Base-by-base conservation (phyloP, 1,140 invertebrate species). In the Caerostris extrusa region DNA sequence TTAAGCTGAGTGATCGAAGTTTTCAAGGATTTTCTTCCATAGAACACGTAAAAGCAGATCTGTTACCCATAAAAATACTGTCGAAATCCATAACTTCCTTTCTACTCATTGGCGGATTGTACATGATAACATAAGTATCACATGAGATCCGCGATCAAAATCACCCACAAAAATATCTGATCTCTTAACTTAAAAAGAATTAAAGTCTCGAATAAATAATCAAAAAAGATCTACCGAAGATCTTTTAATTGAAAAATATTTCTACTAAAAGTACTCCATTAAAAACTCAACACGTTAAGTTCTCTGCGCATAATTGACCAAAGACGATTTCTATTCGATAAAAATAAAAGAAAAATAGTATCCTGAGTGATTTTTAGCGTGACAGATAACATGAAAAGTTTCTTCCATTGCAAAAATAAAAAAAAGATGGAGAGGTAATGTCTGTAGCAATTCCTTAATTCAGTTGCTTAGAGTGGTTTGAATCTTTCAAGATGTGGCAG, bases 401-500 rank as follows among this genome's bases (percentile, higher is more conserved):
- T 19, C 3, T 57, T 34, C 61, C 14, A 19, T 2, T 3, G 12
- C 2, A n/a, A n/a, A n/a, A n/a, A n/a, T n/a, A n/a, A n/a, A n/a
- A 53, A 61, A 12, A n/a, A 34, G 7, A 60, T 50, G 50, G 3
- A 19, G 10, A 7, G 5, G 19, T 34, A 61, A 14, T 83, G 14
- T 7, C 3, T 57, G 81, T n/a, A 57, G 17, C 5, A 14, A 34
- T 14, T 60, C 87, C 17, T 89, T 89, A 89, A 89, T 89, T 89
- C 34, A 69, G 19, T 67, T 60, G 7, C 50, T 17, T 50, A 19
- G 34, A 67, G 50, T 14, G 10, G 12, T 61, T 12, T n/a, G 60
- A 89, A 89, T 67, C 87, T 89, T 89, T 89, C 19, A 55, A n/a
- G 61, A 89, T 14, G 87, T 14, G 87, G 87, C 87, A 89, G 87